Percentiles rank a stretch among this genome's conserved stretches.
These are phyloP conservation scores for Calonectris borealis DNA, from an alignment of 2,113 vertebrate genomes.

Conservation along the genomic window DNA sequence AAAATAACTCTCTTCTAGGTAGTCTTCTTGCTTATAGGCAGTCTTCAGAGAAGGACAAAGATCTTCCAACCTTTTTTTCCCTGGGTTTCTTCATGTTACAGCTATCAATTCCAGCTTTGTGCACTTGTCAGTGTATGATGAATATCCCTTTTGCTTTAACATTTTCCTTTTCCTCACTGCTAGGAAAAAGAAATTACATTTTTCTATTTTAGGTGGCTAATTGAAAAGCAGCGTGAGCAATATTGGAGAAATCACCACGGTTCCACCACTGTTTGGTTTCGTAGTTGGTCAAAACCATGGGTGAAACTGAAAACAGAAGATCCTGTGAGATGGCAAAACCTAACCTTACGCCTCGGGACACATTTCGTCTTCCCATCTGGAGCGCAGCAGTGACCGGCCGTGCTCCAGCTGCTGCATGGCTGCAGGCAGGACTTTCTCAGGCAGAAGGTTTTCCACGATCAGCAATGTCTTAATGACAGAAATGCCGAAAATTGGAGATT, in stretches of 20 bases:
- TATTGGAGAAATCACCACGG: not conserved
- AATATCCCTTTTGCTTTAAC: not conserved
- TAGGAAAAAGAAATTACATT: not conserved
- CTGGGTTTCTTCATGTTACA: not conserved
- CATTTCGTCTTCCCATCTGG: accelerated
- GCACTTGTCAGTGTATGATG: no score
- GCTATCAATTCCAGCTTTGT: not conserved
- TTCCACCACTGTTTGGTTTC: not conserved
- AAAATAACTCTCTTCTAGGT: not conserved
- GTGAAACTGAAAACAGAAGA: not conserved
- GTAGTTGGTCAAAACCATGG: not conserved
- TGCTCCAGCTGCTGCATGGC: not conserved
- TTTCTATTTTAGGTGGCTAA: not conserved
- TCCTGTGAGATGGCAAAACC: not conserved
- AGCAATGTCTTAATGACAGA: not conserved
- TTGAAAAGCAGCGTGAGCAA: not conserved
- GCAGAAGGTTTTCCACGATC: not conserved
- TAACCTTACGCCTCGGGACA: not conserved
- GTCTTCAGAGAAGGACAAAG: not conserved
- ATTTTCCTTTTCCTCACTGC: not conserved
- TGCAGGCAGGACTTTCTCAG: not conserved
- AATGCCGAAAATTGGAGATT: accelerated
- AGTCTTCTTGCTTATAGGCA: not conserved
- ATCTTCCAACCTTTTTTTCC: not conserved
- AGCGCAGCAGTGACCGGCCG: accelerated